These are phyloP conservation scores for Halcyon malimbica DNA, from an alignment of 2,113 vertebrate species.

Conservation along the genomic window DNA sequence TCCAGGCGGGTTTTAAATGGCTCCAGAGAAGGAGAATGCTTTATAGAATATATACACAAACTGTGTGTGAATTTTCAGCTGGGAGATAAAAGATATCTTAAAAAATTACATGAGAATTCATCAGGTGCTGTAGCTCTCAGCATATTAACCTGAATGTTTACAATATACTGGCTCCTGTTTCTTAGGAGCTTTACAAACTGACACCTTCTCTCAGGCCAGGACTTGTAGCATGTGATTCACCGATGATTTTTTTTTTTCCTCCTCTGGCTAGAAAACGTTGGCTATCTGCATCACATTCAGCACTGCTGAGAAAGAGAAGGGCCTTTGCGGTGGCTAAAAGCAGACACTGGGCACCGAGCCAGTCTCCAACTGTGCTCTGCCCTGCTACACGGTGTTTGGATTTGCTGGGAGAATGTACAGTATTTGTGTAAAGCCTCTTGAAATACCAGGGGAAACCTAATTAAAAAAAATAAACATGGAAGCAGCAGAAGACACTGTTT, in stretches of 20 bases:
- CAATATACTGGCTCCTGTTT: neutral
- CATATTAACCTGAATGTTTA: neutral
- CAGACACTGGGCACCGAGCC: slow-evolving; percentile 23
- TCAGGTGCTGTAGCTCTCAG: neutral
- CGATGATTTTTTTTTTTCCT: neutral
- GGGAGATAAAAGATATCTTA: neutral
- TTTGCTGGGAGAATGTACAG: neutral
- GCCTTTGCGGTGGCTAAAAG: slow-evolving; percentile 33
- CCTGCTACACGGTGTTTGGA: slow-evolving; percentile 13
- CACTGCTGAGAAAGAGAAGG: neutral
- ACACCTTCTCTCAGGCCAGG: neutral
- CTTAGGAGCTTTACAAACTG: neutral
- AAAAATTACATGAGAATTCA: neutral
- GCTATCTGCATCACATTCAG: neutral
- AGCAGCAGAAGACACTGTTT: neutral
- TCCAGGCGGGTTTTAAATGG: too few species aligned
- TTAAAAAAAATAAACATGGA: neutral
- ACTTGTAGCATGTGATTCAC: neutral
- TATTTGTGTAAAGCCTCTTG: neutral
- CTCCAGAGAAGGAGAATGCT: neutral
- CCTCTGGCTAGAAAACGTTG: neutral
- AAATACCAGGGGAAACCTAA: neutral
- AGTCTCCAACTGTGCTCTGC: slow-evolving; percentile 11
- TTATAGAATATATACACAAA: neutral
- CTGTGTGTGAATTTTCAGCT: neutral